Conservation (phyloP, 2,888 invertebrate species). For the Lasioglossum marginatum region DNA sequence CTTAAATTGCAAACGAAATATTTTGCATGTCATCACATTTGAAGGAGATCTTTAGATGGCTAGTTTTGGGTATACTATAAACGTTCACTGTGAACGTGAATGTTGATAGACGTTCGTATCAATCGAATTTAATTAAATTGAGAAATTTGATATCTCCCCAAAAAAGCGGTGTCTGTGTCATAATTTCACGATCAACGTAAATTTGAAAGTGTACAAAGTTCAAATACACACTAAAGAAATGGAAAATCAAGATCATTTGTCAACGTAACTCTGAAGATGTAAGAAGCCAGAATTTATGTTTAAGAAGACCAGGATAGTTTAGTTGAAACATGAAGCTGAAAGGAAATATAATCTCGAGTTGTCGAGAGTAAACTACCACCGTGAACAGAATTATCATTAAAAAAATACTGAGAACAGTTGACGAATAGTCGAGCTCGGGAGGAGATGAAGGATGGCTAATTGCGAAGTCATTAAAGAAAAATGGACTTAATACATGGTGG, state of each 20-base stretch:
- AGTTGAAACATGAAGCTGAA: not conserved
- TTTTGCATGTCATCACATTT: not conserved
- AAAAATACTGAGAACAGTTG: not conserved
- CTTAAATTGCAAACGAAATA: not conserved
- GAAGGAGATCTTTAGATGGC: too few relatives aligned
- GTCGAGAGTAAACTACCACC: too few relatives aligned
- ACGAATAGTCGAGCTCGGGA: not conserved
- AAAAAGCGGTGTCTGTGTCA: not conserved
- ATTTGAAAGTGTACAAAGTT: not conserved
- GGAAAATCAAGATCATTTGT: not conserved
- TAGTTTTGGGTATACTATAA: too few relatives aligned
- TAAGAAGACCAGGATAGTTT: not conserved
- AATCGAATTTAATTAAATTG: not conserved
- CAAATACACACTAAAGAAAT: not conserved
- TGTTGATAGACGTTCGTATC: not conserved
- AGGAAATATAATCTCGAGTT: too few relatives aligned
- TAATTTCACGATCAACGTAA: not conserved
- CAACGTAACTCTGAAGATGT: not conserved
- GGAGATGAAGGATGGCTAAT: not conserved
- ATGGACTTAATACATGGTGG: not conserved
- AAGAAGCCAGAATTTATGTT: not conserved
- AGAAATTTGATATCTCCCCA: not conserved
- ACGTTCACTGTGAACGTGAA: not conserved
- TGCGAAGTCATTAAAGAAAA: not conserved
- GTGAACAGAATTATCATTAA: not conserved